Evolutionary conservation across 1,140 invertebrate species (phyloP), one percentile per base, ranked within the genome.

Genomic region (Brachystomella parvula): DNA sequence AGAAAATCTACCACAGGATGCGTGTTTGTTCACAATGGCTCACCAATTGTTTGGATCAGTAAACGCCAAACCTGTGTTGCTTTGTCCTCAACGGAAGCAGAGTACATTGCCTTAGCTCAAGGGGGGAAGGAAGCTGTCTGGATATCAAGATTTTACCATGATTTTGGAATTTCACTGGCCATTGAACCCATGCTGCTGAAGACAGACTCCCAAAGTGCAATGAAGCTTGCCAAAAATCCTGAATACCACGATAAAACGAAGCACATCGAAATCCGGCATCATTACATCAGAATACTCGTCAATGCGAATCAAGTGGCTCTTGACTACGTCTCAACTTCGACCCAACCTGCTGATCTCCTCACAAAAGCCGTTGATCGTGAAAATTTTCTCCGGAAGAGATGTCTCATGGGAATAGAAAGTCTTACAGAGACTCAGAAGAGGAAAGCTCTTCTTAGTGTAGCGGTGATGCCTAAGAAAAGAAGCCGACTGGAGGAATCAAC

Each of bases 181-280:
- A n/a, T n/a, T n/a, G 39, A 44, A 12, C 39, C 39, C 9, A 44
- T n/a, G 9, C 9, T 44, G n/a, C 9, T 44, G 9, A n/a, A n/a
- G n/a, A n/a, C n/a, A 9, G 39, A 44, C n/a, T 12, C 9, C n/a
- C 39, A 44, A n/a, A 44, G 39, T 44, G n/a, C 39, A 9, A 44
- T 44, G 9, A 44, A 44, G 39, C n/a, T 44, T 24, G 15, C 30
- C 21, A 57, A 70, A 1, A 68, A 64, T 24, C 66, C 61, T 15
- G 66, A 66, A 56, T 26, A 57, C 47, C 71, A 75, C 64, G 70
- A 66, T 32, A 32, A 74, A 53, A 60, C 74, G 19, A 75, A 75
- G 53, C 74, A 76, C 68, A 61, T 76, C 35, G 72, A 75, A 39
- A 33, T 75, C 12, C 74, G 72, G 26, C 70, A 68, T 33, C 69